These are phyloP conservation scores for Sinodicranocentrus sp. DNA, from an alignment of 2,888 invertebrate species.

Conservation along the genomic window DNA sequence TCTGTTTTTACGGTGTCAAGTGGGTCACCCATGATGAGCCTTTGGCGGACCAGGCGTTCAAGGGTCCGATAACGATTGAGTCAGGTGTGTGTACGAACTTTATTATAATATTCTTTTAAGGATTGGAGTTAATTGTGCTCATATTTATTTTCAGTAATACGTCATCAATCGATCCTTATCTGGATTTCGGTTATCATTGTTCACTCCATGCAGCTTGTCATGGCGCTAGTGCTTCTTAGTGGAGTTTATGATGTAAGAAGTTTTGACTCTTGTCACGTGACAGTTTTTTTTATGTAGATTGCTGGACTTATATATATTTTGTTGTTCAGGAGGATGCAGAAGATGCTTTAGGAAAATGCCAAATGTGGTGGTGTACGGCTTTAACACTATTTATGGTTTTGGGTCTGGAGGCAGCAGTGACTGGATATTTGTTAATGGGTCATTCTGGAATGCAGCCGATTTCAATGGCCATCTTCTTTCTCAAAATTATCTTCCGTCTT, in stretches of 20 bases:
- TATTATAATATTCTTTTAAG: slow-evolving; percentile 6
- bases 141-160: slow-evolving; percentile 56
- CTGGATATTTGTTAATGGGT: slow-evolving; percentile 63
- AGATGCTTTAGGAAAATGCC: slow-evolving; percentile 73
- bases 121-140: background rate
- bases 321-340: slow-evolving; percentile 68
- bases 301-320: background rate
- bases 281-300: no score
- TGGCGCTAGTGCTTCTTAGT: slow-evolving; percentile 68
- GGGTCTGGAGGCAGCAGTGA: slow-evolving; percentile 66
- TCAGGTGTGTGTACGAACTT: slow-evolving; percentile 61
- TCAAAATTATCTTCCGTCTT: slow-evolving; percentile 71
- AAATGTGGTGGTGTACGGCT: slow-evolving; percentile 73
- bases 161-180: slow-evolving; percentile 67
- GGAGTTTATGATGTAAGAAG: slow-evolving; percentile 71
- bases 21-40: slow-evolving; percentile 68
- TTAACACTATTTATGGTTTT: slow-evolving; percentile 69
- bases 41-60: slow-evolving; percentile 47
- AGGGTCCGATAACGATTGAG: slow-evolving; percentile 71
- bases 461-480: slow-evolving; percentile 71
- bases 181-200: slow-evolving; percentile 70
- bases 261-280: no score
- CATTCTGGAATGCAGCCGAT: slow-evolving; percentile 72
- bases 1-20: slow-evolving; percentile 72
- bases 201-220: slow-evolving; percentile 72